Conservation (phyloP, 2,888 invertebrate species). For the Matsumyia berberina region DNA sequence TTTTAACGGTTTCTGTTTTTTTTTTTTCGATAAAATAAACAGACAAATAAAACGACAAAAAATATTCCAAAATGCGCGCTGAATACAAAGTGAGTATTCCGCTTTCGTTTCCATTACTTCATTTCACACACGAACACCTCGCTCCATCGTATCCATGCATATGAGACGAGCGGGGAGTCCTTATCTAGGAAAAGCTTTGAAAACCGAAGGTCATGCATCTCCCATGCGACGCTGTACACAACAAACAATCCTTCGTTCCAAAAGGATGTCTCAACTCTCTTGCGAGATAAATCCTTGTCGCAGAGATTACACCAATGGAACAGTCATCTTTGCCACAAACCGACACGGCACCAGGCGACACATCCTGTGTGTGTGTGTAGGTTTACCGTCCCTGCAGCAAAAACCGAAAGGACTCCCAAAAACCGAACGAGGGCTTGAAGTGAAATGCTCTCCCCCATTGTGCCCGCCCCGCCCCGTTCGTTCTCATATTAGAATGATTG, state of each 20-base stretch:
- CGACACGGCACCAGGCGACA: neutral
- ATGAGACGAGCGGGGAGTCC: constrained; percentile 18
- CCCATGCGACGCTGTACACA: constrained; percentile 1
- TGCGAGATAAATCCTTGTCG: constrained; percentile 71
- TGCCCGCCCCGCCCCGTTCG: constrained; percentile 34
- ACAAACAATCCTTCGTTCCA: constrained; percentile 39
- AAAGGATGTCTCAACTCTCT: constrained; percentile 56
- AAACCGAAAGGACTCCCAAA: constrained; percentile 1
- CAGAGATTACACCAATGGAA: constrained; percentile 72
- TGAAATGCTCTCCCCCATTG: constrained; percentile 60
- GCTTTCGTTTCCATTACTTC: constrained; percentile 60
- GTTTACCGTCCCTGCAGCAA: constrained; percentile 12
- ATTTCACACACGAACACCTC: constrained; percentile 67
- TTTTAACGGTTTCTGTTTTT: constrained; percentile 32
- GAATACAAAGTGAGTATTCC: constrained; percentile 57
- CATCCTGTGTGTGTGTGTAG: neutral
- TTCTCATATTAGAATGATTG: constrained; percentile 71
- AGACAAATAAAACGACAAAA: constrained; percentile 47
- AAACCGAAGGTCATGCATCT: constrained; percentile 56
- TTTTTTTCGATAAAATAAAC: constrained; percentile 45
- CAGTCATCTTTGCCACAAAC: constrained; percentile 46
- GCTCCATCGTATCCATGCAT: neutral
- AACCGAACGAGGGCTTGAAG: constrained; percentile 10
- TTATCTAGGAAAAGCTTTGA: constrained; percentile 44
- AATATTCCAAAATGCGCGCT: constrained; percentile 31